Base-by-base conservation (phyloP, 2,888 invertebrate species). In the Hyalella azteca region DNA sequence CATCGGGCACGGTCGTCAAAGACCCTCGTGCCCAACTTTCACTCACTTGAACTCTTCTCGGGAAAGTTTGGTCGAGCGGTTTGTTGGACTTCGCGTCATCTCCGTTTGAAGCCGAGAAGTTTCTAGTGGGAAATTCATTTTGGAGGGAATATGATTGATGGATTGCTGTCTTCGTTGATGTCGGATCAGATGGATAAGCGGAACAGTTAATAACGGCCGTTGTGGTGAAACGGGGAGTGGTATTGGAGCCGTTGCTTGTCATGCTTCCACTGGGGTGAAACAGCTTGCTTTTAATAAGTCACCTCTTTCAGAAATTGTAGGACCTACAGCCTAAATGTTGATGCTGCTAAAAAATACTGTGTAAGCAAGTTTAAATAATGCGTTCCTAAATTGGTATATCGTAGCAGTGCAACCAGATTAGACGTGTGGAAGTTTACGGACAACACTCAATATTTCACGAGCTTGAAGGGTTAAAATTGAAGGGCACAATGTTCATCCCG, bases 161-260 rank as follows among this genome's bases (percentile, higher is more conserved):
- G 54, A 54, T 54, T 22, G 29, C 29, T 13, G 36, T 22, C n/a
- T 66, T 66, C 7, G 19, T 5, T n/a, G 32, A 15, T 29, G 66
- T 7, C 13, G 59, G 5, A 26, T 26, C 59, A 36, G 73, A 19
- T 5, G 75, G 75, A 36, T 75, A 75, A 1, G 75, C 75, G 0
- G 36, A 40, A 29, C 75, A 75, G 75, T 75, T 75, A 45, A 75
- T 75, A 22, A 45, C n/a, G 26, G 75, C 75, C 13, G 75, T 75
- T 5, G 75, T 75, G 41, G 75, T 75, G 45, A 75, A 75, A 3
- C 75, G 40, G 9, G 75, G 41, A 26, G 32, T 5, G 7, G 9
- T 54, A 9, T 54, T 22, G 15, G 50, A 13, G 50, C n/a, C 22
- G 50, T 15, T 50, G 50, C 7, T 50, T 11, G 54, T 9, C 26